Base-by-base conservation (phyloP, 2,888 invertebrate genomes). In the Napeogenes inachia region DNA sequence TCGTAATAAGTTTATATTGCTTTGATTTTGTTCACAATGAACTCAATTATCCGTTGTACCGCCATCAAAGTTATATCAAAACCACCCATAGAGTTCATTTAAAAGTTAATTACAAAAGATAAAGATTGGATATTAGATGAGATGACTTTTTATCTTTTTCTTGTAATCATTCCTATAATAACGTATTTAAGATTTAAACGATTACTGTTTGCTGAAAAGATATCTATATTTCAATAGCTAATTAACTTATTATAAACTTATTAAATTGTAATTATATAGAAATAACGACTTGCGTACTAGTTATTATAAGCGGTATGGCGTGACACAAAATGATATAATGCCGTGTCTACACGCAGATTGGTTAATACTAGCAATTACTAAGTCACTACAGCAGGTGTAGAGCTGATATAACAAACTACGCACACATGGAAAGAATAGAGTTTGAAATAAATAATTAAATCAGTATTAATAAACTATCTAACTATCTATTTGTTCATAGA, bases 361-460 rank as follows among this genome's bases (percentile, higher is more conserved):
- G 68, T 64, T 71, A 73, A 68, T 73, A 67, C 65, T 47, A 59
- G 69, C 69, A 74, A 74, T 73, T 72, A 73, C 70, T 64, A 63
- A 67, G 65, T 63, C 68, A 47, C 47, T 21, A 13, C 47, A 6
- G n/a, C 21, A 13, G 8, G n/a, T 6, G n/a, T n/a, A 21, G 13
- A n/a, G 13, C 38, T 47, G 21, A 8, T n/a, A 21, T 47, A 47
- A 47, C 47, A n/a, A 47, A 47, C n/a, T 47, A 6, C n/a, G 4
- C 47, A 47, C 47, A 47, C 13, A 47, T n/a, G 8, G 3, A 54
- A 45, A 30, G 45, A 32, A 59, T 59, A 21, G 21, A 21, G 21
- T 21, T 21, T 21, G 21, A 21, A 21, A 21, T 21, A 21, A 21
- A 21, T 21, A 21, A 21, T 21, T 21, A 21, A 21, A 21, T 21